phyloP scores from a whole-genome alignment of 2,797 vertebrate species.

The Diceros bicornis region DNA sequence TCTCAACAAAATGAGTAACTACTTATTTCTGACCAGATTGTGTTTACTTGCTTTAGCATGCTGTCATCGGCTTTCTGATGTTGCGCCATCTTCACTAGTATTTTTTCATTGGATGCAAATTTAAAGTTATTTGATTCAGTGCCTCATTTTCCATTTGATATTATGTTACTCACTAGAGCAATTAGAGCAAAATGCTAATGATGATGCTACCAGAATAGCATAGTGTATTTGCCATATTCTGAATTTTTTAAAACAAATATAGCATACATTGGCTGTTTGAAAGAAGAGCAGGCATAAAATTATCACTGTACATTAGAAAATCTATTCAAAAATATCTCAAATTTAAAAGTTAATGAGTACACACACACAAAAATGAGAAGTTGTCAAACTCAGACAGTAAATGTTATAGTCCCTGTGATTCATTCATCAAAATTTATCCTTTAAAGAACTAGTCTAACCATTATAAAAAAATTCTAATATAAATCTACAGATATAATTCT shows the following conservation, averaged over 20 bases:
- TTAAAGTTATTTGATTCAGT: conserved; percentile 41
- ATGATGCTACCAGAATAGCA: neutral
- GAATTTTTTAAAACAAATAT: conserved; percentile 30
- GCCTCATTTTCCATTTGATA: conserved; percentile 34
- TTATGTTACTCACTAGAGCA: conserved; percentile 38
- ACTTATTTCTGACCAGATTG: conserved; percentile 32
- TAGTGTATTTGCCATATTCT: conserved; percentile 21
- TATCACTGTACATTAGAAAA: neutral
- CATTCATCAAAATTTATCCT: neutral
- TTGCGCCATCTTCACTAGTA: neutral
- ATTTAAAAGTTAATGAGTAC: neutral
- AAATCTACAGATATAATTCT: neutral
- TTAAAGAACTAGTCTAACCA: neutral
- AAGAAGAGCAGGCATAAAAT: conserved; percentile 50
- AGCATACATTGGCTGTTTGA: neutral
- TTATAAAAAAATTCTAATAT: neutral
- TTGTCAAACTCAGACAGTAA: neutral
- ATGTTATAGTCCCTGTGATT: neutral
- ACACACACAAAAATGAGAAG: neutral
- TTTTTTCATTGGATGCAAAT: conserved; percentile 29
- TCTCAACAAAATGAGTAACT: neutral
- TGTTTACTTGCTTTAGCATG: neutral
- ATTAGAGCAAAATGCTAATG: conserved; percentile 60
- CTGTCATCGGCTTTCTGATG: neutral
- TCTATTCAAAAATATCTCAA: neutral